Evolutionary conservation across 2,113 vertebrate species (phyloP).

Genomic region (Balaeniceps rex): DNA sequence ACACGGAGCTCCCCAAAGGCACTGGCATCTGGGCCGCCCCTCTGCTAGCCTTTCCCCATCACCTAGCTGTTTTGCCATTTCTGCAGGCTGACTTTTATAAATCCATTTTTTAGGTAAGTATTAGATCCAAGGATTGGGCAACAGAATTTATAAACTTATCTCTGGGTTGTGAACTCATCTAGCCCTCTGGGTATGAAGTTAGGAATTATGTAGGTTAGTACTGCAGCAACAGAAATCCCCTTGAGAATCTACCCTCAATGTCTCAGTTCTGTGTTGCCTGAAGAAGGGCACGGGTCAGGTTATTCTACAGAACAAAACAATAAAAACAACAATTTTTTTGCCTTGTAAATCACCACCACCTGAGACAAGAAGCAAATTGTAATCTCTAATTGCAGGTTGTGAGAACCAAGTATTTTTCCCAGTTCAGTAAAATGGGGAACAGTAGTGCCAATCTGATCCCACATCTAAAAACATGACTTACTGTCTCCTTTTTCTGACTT

Average conservation of each 20-base stretch:
- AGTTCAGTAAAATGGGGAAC: background rate
- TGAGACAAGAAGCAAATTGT: background rate
- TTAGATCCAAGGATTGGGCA: background rate
- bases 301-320: background rate
- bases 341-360: background rate
- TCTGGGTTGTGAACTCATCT: background rate
- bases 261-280: background rate
- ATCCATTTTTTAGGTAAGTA: background rate
- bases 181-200: background rate
- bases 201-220: background rate
- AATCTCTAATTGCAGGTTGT: slow-evolving; percentile 20
- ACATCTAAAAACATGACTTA: background rate
- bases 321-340: background rate
- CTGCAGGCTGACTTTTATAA: background rate
- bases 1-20: background rate
- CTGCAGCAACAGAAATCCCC: background rate
- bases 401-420: background rate
- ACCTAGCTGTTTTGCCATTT: background rate
- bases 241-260: background rate
- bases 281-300: background rate
- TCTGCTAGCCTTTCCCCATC: background rate
- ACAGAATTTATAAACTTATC: background rate
- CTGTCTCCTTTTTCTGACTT: slow-evolving; percentile 6
- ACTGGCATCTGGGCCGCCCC: too few species aligned
- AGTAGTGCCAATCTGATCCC: background rate